A percentile compares a stretch with the other conserved stretches of the same genome.
Conservation (phyloP, 2,113 vertebrate species). For the Noctilio leporinus region DNA sequence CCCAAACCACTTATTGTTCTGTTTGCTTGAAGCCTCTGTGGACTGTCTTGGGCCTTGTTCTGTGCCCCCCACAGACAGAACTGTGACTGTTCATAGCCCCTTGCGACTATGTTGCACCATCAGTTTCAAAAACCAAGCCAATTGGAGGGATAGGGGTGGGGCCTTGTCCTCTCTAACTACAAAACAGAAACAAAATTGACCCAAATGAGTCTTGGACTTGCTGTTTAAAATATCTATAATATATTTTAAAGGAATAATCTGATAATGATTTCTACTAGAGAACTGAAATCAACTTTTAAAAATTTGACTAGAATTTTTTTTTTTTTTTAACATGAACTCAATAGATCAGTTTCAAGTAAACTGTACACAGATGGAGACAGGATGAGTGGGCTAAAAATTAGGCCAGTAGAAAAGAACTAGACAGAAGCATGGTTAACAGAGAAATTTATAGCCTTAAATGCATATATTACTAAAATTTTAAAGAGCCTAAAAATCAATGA, state of each 20-base stretch:
- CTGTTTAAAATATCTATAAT: background rate
- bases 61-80: too few species aligned
- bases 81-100: background rate
- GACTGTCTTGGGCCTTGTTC: background rate
- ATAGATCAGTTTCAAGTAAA: conserved; percentile 10
- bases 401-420: conserved; percentile 27
- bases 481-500: conserved; percentile 16
- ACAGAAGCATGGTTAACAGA: background rate
- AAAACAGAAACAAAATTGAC: background rate
- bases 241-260: background rate
- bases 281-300: background rate
- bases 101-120: background rate
- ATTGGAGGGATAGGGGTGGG: background rate
- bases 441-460: background rate
- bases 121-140: background rate
- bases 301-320: background rate
- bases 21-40: background rate
- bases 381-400: conserved; percentile 24
- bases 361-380: background rate
- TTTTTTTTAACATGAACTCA: background rate
- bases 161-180: background rate
- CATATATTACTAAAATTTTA: background rate
- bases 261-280: background rate
- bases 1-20: background rate
- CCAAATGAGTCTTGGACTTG: background rate